Conservation (phyloP, 2,888 invertebrate genomes). For the Patella pellucida region DNA sequence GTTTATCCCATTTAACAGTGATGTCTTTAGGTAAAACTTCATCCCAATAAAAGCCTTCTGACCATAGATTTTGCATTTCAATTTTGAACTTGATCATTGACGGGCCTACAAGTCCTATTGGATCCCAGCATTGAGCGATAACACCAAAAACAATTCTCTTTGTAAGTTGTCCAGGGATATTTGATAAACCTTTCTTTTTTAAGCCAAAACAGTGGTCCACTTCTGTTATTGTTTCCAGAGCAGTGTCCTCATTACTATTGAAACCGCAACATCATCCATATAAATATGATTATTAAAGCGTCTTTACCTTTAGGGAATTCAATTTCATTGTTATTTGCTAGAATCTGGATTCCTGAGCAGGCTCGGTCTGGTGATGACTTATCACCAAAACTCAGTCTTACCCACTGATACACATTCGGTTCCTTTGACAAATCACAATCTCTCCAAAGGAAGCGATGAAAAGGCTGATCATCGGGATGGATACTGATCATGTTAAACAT, state of each 20-base stretch:
- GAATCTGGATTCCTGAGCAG: neutral
- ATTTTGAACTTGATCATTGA: neutral
- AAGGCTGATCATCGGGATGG: neutral
- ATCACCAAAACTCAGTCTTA: neutral
- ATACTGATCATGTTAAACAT: neutral
- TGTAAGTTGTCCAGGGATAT: neutral
- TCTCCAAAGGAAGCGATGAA: neutral
- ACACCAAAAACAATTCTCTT: neutral
- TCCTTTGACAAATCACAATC: neutral
- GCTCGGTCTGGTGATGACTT: neutral
- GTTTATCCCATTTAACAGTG: neutral
- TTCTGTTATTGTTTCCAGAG: neutral
- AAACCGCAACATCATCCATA: neutral
- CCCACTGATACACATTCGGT: neutral
- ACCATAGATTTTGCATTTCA: constrained; percentile 2
- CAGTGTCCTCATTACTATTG: neutral
- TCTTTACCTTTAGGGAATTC: neutral
- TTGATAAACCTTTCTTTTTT: neutral
- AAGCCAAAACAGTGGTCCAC: neutral
- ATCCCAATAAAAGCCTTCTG: neutral
- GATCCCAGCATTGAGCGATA: constrained; percentile 3
- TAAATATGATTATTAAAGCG: neutral
- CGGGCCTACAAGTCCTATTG: neutral
- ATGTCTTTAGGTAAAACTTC: neutral
- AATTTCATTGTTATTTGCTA: neutral